A percentile compares a stretch with the other conserved stretches of the same genome.
Evolutionary conservation across 2,113 vertebrate genomes (phyloP).

Genomic region (Colinus virginianus): DNA sequence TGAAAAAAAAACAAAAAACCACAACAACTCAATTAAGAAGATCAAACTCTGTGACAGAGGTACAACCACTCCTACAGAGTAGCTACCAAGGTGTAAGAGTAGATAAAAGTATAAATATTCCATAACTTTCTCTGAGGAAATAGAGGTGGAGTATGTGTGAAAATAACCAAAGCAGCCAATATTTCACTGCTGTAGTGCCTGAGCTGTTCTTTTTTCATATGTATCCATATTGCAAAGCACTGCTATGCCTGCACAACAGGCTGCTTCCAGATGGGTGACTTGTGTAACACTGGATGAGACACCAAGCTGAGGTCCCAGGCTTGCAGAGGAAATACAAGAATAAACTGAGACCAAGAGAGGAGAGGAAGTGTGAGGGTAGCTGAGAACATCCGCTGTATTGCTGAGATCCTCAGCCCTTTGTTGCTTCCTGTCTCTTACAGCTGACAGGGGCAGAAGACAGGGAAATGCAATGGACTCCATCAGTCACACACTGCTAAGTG

Average conservation of each 20-base stretch:
- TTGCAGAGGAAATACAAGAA: constrained; percentile 51
- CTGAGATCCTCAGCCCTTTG: neutral
- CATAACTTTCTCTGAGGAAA: neutral
- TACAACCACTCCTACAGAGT: neutral
- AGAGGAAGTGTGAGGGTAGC: neutral
- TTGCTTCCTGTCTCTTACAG: neutral
- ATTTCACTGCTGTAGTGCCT: neutral
- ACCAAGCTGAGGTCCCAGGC: neutral
- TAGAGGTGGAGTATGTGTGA: neutral
- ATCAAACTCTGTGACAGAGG: neutral
- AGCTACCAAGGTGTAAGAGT: neutral
- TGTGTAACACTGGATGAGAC: neutral
- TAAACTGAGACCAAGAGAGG: constrained; percentile 14
- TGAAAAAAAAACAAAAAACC: neutral
- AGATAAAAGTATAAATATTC: neutral
- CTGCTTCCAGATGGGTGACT: constrained; percentile 61
- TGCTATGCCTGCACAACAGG: constrained; percentile 17
- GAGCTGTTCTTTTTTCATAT: neutral
- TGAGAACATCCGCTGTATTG: neutral
- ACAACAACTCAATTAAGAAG: neutral
- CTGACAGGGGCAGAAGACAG: neutral
- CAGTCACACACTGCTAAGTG: neutral
- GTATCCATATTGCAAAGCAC: constrained; percentile 14
- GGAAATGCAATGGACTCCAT: neutral
- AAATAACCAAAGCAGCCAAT: constrained; percentile 2